Evolutionary conservation across 2,888 invertebrate genomes (phyloP).

Genomic region (Calephelis perditalis): DNA sequence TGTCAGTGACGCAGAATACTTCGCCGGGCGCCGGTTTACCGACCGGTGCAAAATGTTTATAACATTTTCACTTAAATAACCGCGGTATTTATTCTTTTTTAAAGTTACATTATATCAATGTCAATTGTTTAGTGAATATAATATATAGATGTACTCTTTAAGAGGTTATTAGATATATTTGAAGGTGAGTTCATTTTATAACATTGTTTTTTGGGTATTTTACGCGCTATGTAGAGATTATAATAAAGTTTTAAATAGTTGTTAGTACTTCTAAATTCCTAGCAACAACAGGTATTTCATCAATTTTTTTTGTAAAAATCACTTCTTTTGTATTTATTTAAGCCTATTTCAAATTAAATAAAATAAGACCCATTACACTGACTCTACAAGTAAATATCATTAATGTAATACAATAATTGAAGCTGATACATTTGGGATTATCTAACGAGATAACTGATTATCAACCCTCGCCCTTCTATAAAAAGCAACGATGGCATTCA

Average conservation of each 20-base stretch:
- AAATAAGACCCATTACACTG: no score
- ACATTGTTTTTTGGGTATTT: slow-evolving; percentile 22
- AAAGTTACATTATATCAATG: slow-evolving; percentile 40
- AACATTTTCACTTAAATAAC: slow-evolving; percentile 35
- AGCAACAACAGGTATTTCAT: no score
- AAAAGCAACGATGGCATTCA: no score
- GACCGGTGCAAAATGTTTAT: slow-evolving; percentile 51
- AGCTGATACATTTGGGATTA: no score
- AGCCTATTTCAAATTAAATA: no score
- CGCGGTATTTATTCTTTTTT: slow-evolving; percentile 38
- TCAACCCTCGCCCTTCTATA: no score
- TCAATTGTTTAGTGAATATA: slow-evolving; percentile 63
- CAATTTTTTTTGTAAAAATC: no score
- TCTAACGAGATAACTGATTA: no score
- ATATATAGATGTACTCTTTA: slow-evolving; percentile 47
- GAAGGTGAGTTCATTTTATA: slow-evolving; percentile 37
- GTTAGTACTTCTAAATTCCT: no score
- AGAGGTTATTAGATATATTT: slow-evolving; percentile 44
- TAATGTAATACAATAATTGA: no score
- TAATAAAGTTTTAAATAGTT: neutral
- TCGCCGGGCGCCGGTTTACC: slow-evolving; percentile 53
- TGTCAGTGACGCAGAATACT: slow-evolving; percentile 61
- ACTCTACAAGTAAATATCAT: no score
- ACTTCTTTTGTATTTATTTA: no score
- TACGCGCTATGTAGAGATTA: slow-evolving; percentile 18